A percentile compares a stretch with the other conserved stretches of the same genome.
phyloP scores from a whole-genome alignment of 2,113 vertebrate species.

The Spheniscus mendiculus region DNA sequence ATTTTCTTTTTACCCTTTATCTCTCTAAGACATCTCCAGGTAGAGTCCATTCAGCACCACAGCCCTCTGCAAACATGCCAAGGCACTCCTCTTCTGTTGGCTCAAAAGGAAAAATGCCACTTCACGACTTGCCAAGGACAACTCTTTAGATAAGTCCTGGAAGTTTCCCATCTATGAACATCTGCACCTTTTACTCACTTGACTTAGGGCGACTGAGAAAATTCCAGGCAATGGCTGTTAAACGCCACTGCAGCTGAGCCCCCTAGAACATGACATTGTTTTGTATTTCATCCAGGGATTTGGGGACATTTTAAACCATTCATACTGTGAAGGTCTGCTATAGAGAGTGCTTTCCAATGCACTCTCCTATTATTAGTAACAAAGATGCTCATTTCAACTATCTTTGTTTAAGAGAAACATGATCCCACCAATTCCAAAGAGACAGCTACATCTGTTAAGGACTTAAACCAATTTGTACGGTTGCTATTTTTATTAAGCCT shows the following conservation, averaged over 20 bases:
- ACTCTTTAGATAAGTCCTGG: neutral
- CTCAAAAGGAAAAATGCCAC: constrained; percentile 9
- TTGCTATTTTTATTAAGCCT: constrained; percentile 31
- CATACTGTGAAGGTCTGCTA: neutral
- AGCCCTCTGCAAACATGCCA: neutral
- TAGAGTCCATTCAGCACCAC: neutral
- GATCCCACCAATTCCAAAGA: constrained; percentile 9
- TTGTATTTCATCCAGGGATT: neutral
- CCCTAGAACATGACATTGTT: neutral
- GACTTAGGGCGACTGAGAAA: neutral
- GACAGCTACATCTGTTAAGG: constrained; percentile 23
- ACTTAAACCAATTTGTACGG: neutral
- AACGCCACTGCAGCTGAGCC: neutral
- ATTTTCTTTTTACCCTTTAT: constrained; percentile 1
- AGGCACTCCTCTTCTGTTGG: neutral
- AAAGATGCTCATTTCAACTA: neutral
- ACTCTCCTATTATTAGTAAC: neutral
- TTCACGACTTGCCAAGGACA: neutral
- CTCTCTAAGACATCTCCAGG: neutral
- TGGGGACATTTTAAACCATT: neutral
- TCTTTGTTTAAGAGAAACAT: constrained; percentile 24
- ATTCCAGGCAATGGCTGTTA: neutral
- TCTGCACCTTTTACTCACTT: neutral
- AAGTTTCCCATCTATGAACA: neutral
- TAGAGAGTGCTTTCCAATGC: neutral